phyloP scores from a whole-genome alignment of 2,113 vertebrate species.

The Pheucticus melanocephalus region DNA sequence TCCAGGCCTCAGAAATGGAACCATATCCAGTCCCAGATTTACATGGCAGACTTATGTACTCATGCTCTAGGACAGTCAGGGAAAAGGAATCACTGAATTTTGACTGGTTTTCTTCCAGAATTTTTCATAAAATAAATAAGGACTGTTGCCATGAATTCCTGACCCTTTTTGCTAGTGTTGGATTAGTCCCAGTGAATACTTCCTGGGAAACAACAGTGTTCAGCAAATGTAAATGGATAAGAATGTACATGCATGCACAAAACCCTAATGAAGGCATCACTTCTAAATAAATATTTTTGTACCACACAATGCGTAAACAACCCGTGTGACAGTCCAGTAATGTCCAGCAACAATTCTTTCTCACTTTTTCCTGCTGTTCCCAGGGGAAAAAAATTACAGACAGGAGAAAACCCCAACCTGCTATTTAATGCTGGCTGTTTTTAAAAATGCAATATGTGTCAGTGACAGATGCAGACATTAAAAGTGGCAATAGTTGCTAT shows the following conservation, averaged over 20 bases:
- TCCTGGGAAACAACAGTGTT: neutral
- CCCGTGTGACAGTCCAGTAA: neutral
- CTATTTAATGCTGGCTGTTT: neutral
- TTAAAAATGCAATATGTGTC: neutral
- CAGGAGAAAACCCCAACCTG: neutral
- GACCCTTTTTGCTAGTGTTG: slow-evolving; percentile 48
- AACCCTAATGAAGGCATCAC: neutral
- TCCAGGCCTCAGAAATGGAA: slow-evolving; percentile 23
- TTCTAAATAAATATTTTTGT: neutral
- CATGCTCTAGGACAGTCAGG: neutral
- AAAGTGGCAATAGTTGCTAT: neutral
- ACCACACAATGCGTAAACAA: neutral
- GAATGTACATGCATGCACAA: neutral
- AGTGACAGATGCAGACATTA: neutral
- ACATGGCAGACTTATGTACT: slow-evolving; percentile 12
- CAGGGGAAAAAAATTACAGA: neutral
- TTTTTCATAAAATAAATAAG: neutral
- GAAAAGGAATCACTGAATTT: slow-evolving; percentile 50
- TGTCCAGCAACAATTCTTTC: neutral
- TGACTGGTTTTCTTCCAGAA: neutral
- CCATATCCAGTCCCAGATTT: neutral
- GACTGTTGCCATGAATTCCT: slow-evolving; percentile 34
- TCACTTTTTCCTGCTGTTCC: neutral
- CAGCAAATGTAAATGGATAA: neutral
- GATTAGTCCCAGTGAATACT: slow-evolving; percentile 7